These are phyloP conservation scores for Bombus superbus DNA, from an alignment of 1,140 invertebrate genomes.

Conservation along the genomic window DNA sequence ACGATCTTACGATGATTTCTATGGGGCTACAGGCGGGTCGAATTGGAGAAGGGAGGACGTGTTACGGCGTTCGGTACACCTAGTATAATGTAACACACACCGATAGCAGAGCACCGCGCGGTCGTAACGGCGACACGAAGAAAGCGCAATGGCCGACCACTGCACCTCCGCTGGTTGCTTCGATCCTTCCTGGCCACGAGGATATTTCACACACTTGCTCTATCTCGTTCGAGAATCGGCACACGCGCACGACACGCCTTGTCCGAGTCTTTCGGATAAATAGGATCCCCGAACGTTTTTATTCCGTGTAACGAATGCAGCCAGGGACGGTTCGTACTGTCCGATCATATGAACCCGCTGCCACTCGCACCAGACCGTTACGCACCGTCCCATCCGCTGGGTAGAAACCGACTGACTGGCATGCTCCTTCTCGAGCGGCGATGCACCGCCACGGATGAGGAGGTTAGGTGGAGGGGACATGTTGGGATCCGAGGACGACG, in stretches of 20 bases:
- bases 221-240: background rate
- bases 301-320: constrained; percentile 29
- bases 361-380: constrained; percentile 42
- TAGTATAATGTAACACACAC: constrained; percentile 49
- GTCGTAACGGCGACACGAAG: constrained; percentile 56
- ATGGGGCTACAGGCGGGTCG: background rate
- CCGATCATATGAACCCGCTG: constrained; percentile 50
- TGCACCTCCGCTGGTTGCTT: constrained; percentile 54
- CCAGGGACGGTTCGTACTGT: constrained; percentile 39
- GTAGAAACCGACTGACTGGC: constrained; percentile 68
- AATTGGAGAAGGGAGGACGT: background rate
- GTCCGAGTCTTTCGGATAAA: background rate
- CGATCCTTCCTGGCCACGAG: constrained; percentile 44
- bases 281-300: background rate
- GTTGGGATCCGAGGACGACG: constrained; percentile 35
- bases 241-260: constrained; percentile 12
- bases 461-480: constrained; percentile 45
- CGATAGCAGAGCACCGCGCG: constrained; percentile 58
- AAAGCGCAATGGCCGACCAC: constrained; percentile 68
- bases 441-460: constrained; percentile 37
- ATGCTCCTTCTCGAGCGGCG: constrained; percentile 44
- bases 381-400: constrained; percentile 48
- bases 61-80: constrained; percentile 27
- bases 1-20: constrained; percentile 24
- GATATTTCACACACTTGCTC: constrained; percentile 14